A percentile compares a stretch with the other conserved stretches of the same genome.
These are phyloP conservation scores for Drosophila bipectinata DNA, from an alignment of 1,140 invertebrate genomes.

Conservation along the genomic window DNA sequence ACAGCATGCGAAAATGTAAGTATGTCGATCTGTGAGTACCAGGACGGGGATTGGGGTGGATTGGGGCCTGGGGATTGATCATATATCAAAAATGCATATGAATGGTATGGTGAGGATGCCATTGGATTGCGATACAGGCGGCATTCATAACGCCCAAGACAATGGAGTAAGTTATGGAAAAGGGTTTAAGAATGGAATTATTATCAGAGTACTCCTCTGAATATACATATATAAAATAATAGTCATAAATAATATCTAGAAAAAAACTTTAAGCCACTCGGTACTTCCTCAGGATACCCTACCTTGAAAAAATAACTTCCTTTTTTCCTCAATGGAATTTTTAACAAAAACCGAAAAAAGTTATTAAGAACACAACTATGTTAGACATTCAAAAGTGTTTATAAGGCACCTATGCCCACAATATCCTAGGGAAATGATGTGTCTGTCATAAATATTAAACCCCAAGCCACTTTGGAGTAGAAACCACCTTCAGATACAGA, in stretches of 20 bases:
- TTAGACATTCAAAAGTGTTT: too few species aligned
- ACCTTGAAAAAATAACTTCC: too few species aligned
- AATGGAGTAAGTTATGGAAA: neutral
- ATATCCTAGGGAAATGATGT: slow-evolving; percentile 37
- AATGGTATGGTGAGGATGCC: neutral
- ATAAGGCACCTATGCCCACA: slow-evolving; percentile 12
- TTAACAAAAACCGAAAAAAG: neutral
- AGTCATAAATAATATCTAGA: too few species aligned
- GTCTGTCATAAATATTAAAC: slow-evolving; percentile 49
- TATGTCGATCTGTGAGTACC: slow-evolving; percentile 21
- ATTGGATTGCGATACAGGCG: neutral
- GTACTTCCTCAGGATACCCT: too few species aligned
- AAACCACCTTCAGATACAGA: slow-evolving; percentile 43
- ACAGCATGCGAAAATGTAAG: slow-evolving; percentile 83
- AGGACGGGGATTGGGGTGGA: neutral
- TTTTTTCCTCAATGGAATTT: too few species aligned
- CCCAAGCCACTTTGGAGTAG: slow-evolving; percentile 5
- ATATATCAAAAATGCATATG: slow-evolving; percentile 37
- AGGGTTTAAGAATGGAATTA: too few species aligned
- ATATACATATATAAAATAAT: too few species aligned
- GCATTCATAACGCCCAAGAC: neutral
- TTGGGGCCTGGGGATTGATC: slow-evolving; percentile 22
- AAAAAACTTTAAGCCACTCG: too few species aligned
- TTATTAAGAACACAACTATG: too few species aligned
- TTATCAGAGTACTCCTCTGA: too few species aligned